These are phyloP conservation scores for Struthio camelus DNA, from an alignment of 2,113 vertebrate species.

Conservation along the genomic window DNA sequence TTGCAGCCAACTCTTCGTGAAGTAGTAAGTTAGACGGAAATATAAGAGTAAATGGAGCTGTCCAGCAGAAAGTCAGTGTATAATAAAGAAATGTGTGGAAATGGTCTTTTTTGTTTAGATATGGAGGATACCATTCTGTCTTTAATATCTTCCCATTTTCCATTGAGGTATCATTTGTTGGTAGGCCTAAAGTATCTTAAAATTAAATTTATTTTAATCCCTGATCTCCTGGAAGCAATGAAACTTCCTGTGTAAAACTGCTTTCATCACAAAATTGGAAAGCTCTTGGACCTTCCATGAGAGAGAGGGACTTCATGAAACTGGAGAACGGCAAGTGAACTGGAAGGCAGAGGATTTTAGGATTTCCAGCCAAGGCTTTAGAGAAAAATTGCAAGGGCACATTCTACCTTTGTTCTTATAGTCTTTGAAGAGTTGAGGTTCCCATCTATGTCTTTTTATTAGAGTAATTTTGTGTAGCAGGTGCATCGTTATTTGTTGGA, in stretches of 20 bases:
- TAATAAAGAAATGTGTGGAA: neutral
- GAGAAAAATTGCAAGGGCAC: constrained; percentile 18
- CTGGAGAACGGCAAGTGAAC: neutral
- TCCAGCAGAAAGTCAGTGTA: neutral
- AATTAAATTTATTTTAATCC: neutral
- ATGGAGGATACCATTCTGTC: neutral
- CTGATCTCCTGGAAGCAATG: neutral
- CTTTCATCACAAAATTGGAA: neutral
- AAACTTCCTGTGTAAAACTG: neutral
- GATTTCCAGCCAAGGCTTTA: constrained; percentile 10
- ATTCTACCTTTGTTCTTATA: constrained; percentile 13
- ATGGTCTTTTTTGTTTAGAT: neutral
- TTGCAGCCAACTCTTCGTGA: neutral
- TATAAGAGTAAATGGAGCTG: neutral
- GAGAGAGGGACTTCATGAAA: neutral
- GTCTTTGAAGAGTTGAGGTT: constrained; percentile 34
- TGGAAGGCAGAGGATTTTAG: neutral
- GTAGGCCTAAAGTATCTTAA: neutral
- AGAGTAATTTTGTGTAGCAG: constrained; percentile 11
- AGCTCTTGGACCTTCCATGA: neutral
- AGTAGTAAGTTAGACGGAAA: neutral
- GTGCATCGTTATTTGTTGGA: neutral
- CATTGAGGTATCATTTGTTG: neutral
- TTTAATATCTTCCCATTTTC: neutral
- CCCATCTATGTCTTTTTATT: constrained; percentile 18